Evolutionary conservation across 2,113 vertebrate species (phyloP), one percentile per base, ranked within the genome.

Genomic region (Turdus rufiventris): DNA sequence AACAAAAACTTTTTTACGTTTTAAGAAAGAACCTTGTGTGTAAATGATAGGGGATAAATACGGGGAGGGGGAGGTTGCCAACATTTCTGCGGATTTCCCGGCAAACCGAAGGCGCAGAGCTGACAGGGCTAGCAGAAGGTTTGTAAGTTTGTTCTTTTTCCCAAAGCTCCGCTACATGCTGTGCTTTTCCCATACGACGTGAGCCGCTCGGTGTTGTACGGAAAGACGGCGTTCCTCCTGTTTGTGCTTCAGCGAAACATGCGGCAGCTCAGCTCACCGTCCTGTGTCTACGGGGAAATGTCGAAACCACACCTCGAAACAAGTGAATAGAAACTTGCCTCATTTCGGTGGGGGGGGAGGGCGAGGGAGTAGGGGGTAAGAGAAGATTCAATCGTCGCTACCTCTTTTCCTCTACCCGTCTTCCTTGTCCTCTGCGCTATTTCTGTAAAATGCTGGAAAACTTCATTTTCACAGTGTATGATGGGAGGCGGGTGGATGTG

Each of bases 311-410:
- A 90, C 75, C 71, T 94, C 90, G 79, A 73, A 66, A 77, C 73
- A 80, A 91, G 78, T 67, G 73, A 89, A 93, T 33, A 88, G 92
- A 93, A 95, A 95, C 92, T 88, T 88, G 94, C 56, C 68, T 88
- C 81, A 78, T 72, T 51, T 18, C 16, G 7, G 7, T 18, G 5
- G 5, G 9, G 6, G 36, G 14, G 23, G 12, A 9, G 40, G 12
- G 40, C 40, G 40, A 40, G 14, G 40, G 40, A 14, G 8, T 3
- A 3, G 2, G 17, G 28, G 11, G 10, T 1, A 5, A 20, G 26
- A 36, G 4, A 24, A 34, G 8, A 14, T 14, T 33, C 5, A 25
- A 14, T 50, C 9, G 13, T 47, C 38, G 8, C 34, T 53, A 3
- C 33, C 47, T 72, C 25, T 91, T 91, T 88, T 74, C 40, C 86